Conservation (phyloP, 2,888 invertebrate species). For the Epirrhoe tristata region DNA sequence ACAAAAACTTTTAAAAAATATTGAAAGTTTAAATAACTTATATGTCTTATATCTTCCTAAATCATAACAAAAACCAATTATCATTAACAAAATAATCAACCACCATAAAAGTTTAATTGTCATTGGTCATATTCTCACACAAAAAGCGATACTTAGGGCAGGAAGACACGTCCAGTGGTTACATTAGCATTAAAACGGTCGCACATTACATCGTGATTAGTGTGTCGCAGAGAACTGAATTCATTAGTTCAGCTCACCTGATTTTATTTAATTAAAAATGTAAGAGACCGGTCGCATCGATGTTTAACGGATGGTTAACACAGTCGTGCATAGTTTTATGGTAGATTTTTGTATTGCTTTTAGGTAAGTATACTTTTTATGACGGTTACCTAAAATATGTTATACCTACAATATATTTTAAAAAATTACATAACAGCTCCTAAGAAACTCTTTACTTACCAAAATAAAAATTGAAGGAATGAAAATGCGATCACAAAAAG, state of each 20-base stretch:
- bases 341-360: neutral
- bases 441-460: no score
- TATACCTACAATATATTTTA: no score
- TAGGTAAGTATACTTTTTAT: no score
- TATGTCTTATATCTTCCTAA: no score
- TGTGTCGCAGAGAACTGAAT: constrained; percentile 81
- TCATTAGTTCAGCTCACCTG: constrained; percentile 85
- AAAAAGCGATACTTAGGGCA: constrained; percentile 41
- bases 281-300: constrained; percentile 27
- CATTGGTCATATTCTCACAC: constrained; percentile 28
- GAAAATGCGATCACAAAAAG: no score
- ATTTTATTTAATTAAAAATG: constrained; percentile 82
- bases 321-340: neutral
- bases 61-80: no score
- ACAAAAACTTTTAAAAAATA: no score
- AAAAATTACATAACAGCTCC: no score
- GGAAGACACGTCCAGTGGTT: constrained; percentile 55
- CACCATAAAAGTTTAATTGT: constrained; percentile 19
- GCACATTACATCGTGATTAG: constrained; percentile 80
- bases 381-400: no score
- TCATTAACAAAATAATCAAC: neutral
- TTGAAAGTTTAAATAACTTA: no score
- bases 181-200: constrained; percentile 82
- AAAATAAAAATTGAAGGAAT: no score
- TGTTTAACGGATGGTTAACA: constrained; percentile 21